Percentiles rank a stretch among this genome's conserved stretches.
Conservation (phyloP, 2,888 invertebrate genomes). For the Therioaphis trifolii region DNA sequence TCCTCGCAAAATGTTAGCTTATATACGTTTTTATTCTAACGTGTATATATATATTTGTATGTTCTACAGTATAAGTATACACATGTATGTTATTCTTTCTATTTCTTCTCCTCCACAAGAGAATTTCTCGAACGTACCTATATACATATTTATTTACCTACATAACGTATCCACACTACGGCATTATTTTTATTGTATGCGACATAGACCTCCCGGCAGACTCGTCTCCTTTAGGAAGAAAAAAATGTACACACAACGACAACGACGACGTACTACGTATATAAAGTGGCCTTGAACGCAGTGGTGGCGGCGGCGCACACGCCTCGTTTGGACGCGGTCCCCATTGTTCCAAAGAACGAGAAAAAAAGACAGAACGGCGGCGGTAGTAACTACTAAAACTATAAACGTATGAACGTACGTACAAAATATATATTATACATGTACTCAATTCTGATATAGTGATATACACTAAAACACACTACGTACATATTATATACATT, state of each 20-base stretch:
- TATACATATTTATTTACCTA: no score
- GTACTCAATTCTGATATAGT: no score
- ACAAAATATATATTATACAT: conserved; percentile 7
- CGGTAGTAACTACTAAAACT: conserved; percentile 22
- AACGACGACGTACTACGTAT: conserved; percentile 13
- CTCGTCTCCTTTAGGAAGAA: conserved; percentile 11
- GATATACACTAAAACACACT: neutral
- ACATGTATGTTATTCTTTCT: no score
- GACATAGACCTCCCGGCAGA: conserved; percentile 57
- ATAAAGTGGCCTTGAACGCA: conserved; percentile 50
- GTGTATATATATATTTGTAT: no score
- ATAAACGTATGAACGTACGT: neutral
- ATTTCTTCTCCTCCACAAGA: no score
- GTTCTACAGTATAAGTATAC: no score
- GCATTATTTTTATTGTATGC: conserved; percentile 44
- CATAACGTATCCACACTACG: neutral
- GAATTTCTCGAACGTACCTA: neutral
- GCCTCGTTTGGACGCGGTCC: conserved; percentile 57
- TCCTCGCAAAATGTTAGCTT: no score
- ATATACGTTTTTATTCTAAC: no score
- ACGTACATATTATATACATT: neutral
- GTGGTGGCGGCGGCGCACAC: conserved; percentile 44
- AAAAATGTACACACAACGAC: conserved; percentile 20
- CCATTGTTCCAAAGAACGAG: conserved; percentile 58
- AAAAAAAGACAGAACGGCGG: conserved; percentile 35